phyloP scores from a whole-genome alignment of 2,888 invertebrate genomes.

The Koerneria pararmatus region DNA sequence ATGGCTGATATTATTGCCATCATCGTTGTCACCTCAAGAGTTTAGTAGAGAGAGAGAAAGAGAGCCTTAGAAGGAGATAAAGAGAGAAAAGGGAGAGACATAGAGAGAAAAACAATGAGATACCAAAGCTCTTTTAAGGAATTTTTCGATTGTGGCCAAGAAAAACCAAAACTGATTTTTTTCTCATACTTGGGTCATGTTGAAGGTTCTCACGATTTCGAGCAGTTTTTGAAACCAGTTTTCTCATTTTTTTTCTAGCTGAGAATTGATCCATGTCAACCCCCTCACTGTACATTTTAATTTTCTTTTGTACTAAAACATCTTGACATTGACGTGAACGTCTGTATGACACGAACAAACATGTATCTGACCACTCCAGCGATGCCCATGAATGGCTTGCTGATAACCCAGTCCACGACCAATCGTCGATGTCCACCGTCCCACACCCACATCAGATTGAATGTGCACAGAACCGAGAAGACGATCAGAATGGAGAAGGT shows the following conservation, averaged over 20 bases:
- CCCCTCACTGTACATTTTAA: no score
- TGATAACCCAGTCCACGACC: conserved; percentile 78
- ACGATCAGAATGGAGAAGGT: conserved; percentile 48
- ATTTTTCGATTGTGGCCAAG: no score
- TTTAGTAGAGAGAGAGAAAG: background rate
- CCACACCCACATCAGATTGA: conserved; percentile 40
- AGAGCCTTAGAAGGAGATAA: background rate
- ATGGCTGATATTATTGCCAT: conserved; percentile 84
- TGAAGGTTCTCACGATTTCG: no score
- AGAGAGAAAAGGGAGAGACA: background rate
- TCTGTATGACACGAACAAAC: no score
- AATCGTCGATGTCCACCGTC: conserved; percentile 69
- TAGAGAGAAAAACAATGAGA: background rate
- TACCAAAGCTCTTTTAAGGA: background rate
- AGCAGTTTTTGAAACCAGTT: no score
- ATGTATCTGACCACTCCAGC: conserved; percentile 33
- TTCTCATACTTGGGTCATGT: no score
- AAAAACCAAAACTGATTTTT: no score
- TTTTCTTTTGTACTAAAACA: no score
- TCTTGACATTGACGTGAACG: no score
- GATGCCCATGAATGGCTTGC: conserved; percentile 69
- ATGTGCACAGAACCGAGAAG: conserved; percentile 49
- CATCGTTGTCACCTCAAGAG: conserved; percentile 33
- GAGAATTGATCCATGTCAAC: background rate
- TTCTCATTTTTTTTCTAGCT: background rate